A percentile compares a stretch with the other conserved stretches of the same genome.
Conservation (phyloP, 2,888 invertebrate genomes). For the Caenorhabditis sulstoni region DNA sequence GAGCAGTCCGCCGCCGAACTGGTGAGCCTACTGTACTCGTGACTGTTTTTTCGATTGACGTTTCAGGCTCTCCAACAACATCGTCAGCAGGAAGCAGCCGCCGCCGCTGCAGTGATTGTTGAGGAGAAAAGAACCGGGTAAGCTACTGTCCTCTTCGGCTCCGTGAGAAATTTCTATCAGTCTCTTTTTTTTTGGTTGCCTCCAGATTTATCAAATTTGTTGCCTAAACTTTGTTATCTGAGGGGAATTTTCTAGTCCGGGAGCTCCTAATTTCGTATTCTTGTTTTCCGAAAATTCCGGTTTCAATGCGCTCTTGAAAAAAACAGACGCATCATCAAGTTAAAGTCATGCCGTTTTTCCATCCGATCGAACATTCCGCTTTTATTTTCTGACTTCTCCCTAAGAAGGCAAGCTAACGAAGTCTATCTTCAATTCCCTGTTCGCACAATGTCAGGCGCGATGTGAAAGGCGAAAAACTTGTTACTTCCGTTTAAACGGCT, state of each 20-base stretch:
- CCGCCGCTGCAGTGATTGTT: too few species aligned
- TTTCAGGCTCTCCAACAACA: too few species aligned
- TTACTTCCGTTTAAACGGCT: not conserved
- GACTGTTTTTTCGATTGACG: too few species aligned
- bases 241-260: not conserved
- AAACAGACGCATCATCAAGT: conserved; percentile 33
- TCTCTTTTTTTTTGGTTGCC: not conserved
- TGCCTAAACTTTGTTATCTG: conserved; percentile 14
- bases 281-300: conserved; percentile 30
- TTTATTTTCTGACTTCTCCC: conserved; percentile 2
- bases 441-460: conserved; percentile 4
- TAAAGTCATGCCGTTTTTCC: conserved; percentile 17
- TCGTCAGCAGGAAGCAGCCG: too few species aligned
- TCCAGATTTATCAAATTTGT: conserved; percentile 15
- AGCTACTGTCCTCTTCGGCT: too few species aligned
- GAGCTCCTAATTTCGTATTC: conserved; percentile 34
- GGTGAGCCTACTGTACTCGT: too few species aligned
- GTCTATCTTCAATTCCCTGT: not conserved
- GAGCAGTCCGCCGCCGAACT: too few species aligned
- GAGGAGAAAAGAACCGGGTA: too few species aligned
- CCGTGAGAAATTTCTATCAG: too few species aligned
- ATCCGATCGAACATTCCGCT: conserved; percentile 18
- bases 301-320: conserved; percentile 9
- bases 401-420: not conserved
- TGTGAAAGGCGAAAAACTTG: conserved; percentile 3